phyloP scores from a whole-genome alignment of 2,797 vertebrate genomes.

The Salarias fasciatus region DNA sequence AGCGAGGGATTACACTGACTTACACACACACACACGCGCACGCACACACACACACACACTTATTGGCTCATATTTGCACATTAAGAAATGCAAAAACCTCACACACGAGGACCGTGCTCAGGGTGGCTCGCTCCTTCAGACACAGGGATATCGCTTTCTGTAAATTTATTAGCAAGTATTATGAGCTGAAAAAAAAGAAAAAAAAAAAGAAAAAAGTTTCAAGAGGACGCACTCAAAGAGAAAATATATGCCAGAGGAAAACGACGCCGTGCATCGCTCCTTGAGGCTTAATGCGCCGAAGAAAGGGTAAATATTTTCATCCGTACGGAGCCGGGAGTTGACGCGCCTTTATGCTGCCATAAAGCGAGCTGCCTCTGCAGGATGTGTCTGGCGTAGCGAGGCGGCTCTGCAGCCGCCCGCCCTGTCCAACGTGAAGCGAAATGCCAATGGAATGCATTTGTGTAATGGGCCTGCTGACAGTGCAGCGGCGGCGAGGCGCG shows the following conservation, averaged over 20 bases:
- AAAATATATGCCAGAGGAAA: background rate
- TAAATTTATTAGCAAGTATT: constrained; percentile 37
- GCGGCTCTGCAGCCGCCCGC: constrained; percentile 39
- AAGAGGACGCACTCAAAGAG: background rate
- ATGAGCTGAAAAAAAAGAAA: constrained; percentile 7
- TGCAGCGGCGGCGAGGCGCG: constrained; percentile 47
- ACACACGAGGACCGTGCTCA: constrained; percentile 3
- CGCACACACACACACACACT: constrained; percentile 20
- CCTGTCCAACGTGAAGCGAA: constrained; percentile 53
- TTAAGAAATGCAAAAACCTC: constrained; percentile 60
- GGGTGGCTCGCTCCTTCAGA: constrained; percentile 26
- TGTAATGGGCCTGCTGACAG: constrained; percentile 66
- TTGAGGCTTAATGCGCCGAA: constrained; percentile 9
- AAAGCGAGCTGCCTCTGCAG: constrained; percentile 48
- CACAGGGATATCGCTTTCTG: constrained; percentile 28
- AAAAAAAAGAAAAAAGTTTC: constrained; percentile 18
- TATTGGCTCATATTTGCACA: constrained; percentile 53
- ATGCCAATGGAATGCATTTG: constrained; percentile 64
- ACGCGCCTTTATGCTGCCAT: constrained; percentile 39
- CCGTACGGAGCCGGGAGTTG: constrained; percentile 15
- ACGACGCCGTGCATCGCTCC: background rate
- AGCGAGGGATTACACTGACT: constrained; percentile 78
- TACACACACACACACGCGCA: constrained; percentile 59
- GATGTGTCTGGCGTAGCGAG: constrained; percentile 37
- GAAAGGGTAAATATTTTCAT: constrained; percentile 40